Evolutionary conservation across 2,797 vertebrate genomes (phyloP).

Genomic region (Delichon dasypus): DNA sequence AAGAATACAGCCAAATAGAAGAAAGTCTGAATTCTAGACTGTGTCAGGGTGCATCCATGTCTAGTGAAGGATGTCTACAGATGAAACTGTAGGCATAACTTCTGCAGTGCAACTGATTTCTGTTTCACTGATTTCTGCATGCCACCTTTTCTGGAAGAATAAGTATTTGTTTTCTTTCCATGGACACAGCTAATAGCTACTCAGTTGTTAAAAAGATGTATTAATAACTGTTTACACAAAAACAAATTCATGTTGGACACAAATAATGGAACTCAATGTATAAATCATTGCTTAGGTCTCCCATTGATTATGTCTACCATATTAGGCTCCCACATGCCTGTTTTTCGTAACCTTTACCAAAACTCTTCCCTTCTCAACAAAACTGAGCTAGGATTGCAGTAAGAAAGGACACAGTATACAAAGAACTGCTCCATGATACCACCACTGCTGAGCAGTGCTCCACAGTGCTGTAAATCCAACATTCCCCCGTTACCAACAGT

Average conservation of each 20-base stretch:
- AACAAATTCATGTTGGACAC: not conserved
- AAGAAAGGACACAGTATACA: not conserved
- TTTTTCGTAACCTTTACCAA: not conserved
- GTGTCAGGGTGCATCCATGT: not conserved
- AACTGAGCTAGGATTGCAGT: not conserved
- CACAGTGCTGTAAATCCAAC: not conserved
- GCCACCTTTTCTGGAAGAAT: not conserved
- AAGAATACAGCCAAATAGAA: not conserved
- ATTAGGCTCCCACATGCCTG: not conserved
- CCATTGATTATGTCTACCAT: not conserved
- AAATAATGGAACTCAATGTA: not conserved
- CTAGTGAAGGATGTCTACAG: not conserved
- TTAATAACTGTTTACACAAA: not conserved
- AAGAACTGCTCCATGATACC: not conserved
- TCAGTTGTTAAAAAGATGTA: not conserved
- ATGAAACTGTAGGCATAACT: not conserved
- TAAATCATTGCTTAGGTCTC: constrained; percentile 25
- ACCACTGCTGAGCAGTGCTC: not conserved
- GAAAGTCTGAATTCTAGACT: not conserved
- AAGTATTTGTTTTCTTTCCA: not conserved
- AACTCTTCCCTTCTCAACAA: constrained; percentile 11
- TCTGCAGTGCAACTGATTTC: constrained; percentile 7
- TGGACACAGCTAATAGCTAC: not conserved
- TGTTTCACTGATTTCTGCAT: not conserved
- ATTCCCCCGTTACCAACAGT: not conserved